Evolutionary conservation across 1,140 invertebrate genomes (phyloP).

Genomic region (Hylyphantes graminicola): DNA sequence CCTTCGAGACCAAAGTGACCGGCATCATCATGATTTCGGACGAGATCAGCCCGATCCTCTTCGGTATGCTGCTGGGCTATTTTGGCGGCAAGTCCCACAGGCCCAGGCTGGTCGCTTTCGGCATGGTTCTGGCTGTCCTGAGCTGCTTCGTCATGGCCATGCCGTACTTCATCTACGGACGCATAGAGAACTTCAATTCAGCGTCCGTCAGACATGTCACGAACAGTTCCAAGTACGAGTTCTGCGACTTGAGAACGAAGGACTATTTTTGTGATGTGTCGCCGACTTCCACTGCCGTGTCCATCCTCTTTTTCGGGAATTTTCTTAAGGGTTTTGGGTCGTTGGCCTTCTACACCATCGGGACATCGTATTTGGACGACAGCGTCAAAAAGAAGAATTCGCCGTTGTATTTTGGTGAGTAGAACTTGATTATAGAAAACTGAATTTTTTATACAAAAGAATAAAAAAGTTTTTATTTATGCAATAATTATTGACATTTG

Average conservation of each 20-base stretch:
- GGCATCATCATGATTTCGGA: slow-evolving; percentile 70
- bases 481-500: no score
- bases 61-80: slow-evolving; percentile 72
- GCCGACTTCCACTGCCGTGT: slow-evolving; percentile 53
- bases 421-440: neutral
- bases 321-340: slow-evolving; percentile 71
- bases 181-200: slow-evolving; percentile 62
- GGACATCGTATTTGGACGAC: slow-evolving; percentile 93
- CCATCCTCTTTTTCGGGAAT: slow-evolving; percentile 57
- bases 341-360: slow-evolving; percentile 88
- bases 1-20: slow-evolving; percentile 80
- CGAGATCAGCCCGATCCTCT: slow-evolving; percentile 60
- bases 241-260: slow-evolving; percentile 38
- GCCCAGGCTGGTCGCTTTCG: slow-evolving; percentile 78
- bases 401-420: slow-evolving; percentile 88
- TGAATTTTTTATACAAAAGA: no score
- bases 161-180: slow-evolving; percentile 78
- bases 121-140: slow-evolving; percentile 76
- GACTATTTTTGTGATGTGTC: slow-evolving; percentile 44
- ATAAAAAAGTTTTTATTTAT: no score
- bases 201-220: neutral
- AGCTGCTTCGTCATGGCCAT: slow-evolving; percentile 76
- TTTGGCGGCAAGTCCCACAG: slow-evolving; percentile 77
- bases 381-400: slow-evolving; percentile 91
- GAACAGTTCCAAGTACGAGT: slow-evolving; percentile 38